Conservation (phyloP, 2,888 invertebrate species). For the Apodemia duryi region DNA sequence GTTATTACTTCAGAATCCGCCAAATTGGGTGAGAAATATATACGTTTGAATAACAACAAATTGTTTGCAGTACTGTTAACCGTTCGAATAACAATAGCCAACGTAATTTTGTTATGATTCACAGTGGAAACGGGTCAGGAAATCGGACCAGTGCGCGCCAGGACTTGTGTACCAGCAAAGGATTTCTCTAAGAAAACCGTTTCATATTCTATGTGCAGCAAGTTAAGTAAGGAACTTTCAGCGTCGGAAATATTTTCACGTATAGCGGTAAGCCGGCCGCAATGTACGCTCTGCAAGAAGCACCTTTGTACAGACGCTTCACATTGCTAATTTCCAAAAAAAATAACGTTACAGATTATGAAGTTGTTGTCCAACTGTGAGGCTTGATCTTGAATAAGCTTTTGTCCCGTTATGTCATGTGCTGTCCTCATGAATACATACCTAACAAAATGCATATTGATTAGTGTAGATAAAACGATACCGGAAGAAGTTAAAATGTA, state of each 20-base stretch:
- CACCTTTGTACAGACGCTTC: conserved; percentile 63
- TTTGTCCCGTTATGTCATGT: not conserved
- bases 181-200: conserved; percentile 71
- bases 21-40: conserved; percentile 52
- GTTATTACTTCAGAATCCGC: conserved; percentile 70
- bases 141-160: conserved; percentile 68
- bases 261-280: conserved; percentile 60
- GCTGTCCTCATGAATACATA: not conserved
- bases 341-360: conserved; percentile 2
- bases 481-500: too few species aligned
- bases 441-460: not conserved
- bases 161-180: conserved; percentile 69
- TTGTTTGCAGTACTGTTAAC: not conserved
- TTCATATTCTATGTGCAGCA: conserved; percentile 67
- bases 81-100: conserved; percentile 1
- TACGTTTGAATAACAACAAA: not conserved
- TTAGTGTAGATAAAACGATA: not conserved
- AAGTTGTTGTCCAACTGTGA: not conserved
- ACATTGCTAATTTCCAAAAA: conserved; percentile 43
- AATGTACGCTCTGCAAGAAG: conserved; percentile 66
- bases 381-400: not conserved
- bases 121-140: conserved; percentile 69
- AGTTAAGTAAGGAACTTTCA: conserved; percentile 66
- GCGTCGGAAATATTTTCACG: conserved; percentile 70
- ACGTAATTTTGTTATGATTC: conserved; percentile 8